These are phyloP conservation scores for Kuschelorhynchus macadamiae DNA, from an alignment of 2,888 invertebrate species.

Conservation along the genomic window DNA sequence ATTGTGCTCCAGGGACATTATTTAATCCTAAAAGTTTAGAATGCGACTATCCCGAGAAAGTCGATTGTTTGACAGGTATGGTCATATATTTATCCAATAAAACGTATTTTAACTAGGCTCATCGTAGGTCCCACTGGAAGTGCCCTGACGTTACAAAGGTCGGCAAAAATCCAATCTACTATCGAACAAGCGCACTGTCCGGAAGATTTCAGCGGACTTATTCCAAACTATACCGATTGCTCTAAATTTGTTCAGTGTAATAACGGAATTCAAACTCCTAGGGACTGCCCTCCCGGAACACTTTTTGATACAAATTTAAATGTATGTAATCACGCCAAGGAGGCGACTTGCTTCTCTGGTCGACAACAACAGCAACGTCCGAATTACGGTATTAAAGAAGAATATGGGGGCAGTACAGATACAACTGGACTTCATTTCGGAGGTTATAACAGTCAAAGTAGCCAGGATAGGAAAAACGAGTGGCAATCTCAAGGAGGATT, in stretches of 20 bases:
- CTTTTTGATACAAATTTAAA: conserved; percentile 64
- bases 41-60: conserved; percentile 77
- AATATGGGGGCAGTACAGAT: conserved; percentile 37
- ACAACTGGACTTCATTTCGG: not conserved
- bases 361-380: conserved; percentile 34
- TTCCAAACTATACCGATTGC: conserved; percentile 75
- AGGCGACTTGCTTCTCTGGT: conserved; percentile 65
- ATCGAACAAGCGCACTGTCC: conserved; percentile 68
- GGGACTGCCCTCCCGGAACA: conserved; percentile 74
- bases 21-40: conserved; percentile 75
- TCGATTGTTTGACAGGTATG: conserved; percentile 69
- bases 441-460: not conserved
- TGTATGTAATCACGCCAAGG: conserved; percentile 73
- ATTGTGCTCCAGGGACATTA: conserved; percentile 75
- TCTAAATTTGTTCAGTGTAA: conserved; percentile 76
- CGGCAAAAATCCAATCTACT: conserved; percentile 41
- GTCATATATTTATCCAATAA: no score
- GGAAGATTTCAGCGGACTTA: conserved; percentile 70
- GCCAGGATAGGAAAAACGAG: not conserved
- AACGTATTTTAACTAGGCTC: no score
- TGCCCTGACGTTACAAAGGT: conserved; percentile 26
- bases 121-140: conserved; percentile 35
- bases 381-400: conserved; percentile 46
- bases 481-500: not conserved
- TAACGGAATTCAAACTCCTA: conserved; percentile 71